Conservation (phyloP, 1,140 invertebrate species). For the Atta colombica region DNA sequence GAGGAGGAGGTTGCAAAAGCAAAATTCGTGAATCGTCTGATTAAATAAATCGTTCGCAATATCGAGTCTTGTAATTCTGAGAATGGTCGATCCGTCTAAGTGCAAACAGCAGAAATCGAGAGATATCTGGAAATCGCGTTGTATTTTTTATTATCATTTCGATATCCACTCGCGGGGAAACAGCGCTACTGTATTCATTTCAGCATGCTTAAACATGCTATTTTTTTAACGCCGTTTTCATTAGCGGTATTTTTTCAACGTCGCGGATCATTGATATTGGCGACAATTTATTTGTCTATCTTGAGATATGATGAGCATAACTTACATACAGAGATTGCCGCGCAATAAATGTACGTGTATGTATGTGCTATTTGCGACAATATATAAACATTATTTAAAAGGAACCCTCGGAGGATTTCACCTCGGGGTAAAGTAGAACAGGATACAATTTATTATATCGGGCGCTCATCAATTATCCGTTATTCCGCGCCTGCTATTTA, state of each 20-base stretch:
- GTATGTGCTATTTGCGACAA: not conserved
- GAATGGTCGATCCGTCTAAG: constrained; percentile 43
- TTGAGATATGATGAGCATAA: constrained; percentile 52
- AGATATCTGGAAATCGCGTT: constrained; percentile 25
- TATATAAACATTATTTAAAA: constrained; percentile 46
- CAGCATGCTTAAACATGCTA: constrained; percentile 59
- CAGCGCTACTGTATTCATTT: constrained; percentile 54
- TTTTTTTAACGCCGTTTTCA: constrained; percentile 62
- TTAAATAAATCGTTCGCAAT: constrained; percentile 43
- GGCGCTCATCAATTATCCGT: constrained; percentile 11
- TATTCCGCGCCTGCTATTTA: constrained; percentile 9
- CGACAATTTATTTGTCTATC: constrained; percentile 63
- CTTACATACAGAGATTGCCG: constrained; percentile 18
- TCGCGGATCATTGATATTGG: constrained; percentile 36
- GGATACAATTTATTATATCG: constrained; percentile 40
- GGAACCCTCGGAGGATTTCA: not conserved
- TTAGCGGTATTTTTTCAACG: constrained; percentile 51
- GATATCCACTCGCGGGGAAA: constrained; percentile 54
- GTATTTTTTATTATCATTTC: constrained; percentile 59
- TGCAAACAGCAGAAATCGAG: constrained; percentile 49
- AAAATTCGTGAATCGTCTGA: constrained; percentile 3
- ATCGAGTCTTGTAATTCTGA: constrained; percentile 33
- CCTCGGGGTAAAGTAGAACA: not conserved
- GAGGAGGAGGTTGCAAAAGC: not conserved
- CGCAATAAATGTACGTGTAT: no score